phyloP scores from a whole-genome alignment of 2,113 vertebrate species.

The Peromyscus polionotus region DNA sequence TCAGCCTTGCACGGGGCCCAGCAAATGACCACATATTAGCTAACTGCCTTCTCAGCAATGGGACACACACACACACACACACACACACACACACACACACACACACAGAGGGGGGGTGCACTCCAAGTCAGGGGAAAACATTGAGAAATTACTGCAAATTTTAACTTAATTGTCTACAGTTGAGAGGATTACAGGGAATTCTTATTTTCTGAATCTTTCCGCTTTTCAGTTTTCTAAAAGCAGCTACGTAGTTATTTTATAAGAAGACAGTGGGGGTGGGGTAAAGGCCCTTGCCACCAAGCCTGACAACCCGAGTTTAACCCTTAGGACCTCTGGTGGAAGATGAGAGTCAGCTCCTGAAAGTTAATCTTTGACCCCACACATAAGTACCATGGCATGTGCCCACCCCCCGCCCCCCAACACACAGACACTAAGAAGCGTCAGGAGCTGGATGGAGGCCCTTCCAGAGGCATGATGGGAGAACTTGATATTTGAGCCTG shows the following conservation, averaged over 20 bases:
- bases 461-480: neutral
- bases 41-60: conserved; percentile 15
- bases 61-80: neutral
- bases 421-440: neutral
- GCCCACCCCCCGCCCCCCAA: accelerated
- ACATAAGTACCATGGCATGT: neutral
- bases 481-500: neutral
- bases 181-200: neutral
- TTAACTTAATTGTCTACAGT: neutral
- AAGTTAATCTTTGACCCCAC: neutral
- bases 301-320: neutral
- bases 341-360: neutral
- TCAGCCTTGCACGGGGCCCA: neutral
- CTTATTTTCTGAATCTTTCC: neutral
- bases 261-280: neutral
- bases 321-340: neutral
- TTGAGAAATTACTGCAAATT: neutral
- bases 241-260: neutral
- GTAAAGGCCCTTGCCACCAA: neutral
- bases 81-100: neutral
- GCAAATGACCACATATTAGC: neutral
- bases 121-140: neutral
- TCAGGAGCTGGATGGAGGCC: neutral
- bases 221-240: conserved; percentile 16
- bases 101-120: neutral